These are phyloP conservation scores for Drosophila chauvacae DNA, from an alignment of 1,140 invertebrate genomes.

Conservation along the genomic window DNA sequence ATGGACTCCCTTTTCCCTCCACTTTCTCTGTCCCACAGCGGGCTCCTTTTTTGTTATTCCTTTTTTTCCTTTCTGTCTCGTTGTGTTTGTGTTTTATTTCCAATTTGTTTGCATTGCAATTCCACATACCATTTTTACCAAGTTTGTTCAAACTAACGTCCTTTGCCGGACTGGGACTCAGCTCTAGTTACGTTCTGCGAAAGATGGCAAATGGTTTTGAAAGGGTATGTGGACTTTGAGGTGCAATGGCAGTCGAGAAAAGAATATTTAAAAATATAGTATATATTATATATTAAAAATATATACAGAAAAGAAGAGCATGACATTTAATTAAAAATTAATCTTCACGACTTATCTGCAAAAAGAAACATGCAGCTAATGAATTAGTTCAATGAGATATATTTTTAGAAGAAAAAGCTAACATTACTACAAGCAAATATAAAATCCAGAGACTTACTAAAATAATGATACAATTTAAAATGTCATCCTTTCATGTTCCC, in stretches of 20 bases:
- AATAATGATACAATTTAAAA: neutral
- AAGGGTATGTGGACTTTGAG: conserved; percentile 4
- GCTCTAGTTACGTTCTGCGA: conserved; percentile 1
- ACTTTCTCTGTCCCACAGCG: conserved; percentile 15
- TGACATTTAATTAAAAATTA: neutral
- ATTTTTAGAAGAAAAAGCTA: neutral
- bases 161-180: conserved; percentile 25
- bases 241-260: neutral
- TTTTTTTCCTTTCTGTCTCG: neutral
- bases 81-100: conserved; percentile 32
- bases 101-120: conserved; percentile 51
- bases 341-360: neutral
- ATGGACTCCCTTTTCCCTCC: neutral
- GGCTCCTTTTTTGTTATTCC: neutral
- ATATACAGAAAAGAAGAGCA: neutral
- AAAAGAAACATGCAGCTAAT: neutral
- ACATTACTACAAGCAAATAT: too few species aligned
- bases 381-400: fast-evolving
- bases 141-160: conserved; percentile 42
- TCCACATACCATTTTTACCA: conserved; percentile 27
- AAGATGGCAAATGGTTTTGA: conserved; percentile 6
- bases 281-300: neutral
- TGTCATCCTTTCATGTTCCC: neutral
- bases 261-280: neutral
- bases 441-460: neutral